Conservation (phyloP, 2,113 vertebrate genomes). For the Embiotoca jacksoni region DNA sequence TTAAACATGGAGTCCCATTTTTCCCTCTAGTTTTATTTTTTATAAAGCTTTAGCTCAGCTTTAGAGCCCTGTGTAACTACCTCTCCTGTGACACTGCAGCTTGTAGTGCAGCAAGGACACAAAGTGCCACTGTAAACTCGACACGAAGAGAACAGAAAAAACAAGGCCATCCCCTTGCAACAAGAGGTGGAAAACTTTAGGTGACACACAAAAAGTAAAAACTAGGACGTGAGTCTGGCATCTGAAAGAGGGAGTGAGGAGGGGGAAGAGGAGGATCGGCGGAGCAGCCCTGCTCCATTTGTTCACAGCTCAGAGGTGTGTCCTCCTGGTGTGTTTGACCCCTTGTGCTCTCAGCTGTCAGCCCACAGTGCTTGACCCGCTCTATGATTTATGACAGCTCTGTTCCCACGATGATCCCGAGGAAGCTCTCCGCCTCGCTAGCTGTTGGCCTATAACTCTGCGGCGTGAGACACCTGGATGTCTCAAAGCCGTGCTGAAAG, state of each 20-base stretch:
- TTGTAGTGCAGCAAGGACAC: slow-evolving; percentile 38
- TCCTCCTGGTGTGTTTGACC: slow-evolving; percentile 56
- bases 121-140: slow-evolving; percentile 35
- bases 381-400: slow-evolving; percentile 67
- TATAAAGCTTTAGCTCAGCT: too few relatives aligned
- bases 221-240: slow-evolving; percentile 66
- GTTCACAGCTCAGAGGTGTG: slow-evolving; percentile 48
- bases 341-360: slow-evolving; percentile 45
- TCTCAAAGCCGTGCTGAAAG: slow-evolving; percentile 38
- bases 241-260: slow-evolving; percentile 26
- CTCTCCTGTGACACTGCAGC: slow-evolving; percentile 4
- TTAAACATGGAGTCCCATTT: too few relatives aligned
- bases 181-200: slow-evolving; percentile 65
- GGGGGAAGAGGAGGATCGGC: background rate
- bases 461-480: slow-evolving; percentile 9
- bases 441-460: slow-evolving; percentile 4
- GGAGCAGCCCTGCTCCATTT: slow-evolving; percentile 54
- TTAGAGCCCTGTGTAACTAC: too few relatives aligned
- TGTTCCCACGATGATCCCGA: slow-evolving; percentile 18
- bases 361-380: slow-evolving; percentile 56
- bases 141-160: slow-evolving; percentile 25
- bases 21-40: too few relatives aligned
- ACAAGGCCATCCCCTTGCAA: slow-evolving; percentile 63
- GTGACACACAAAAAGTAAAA: slow-evolving; percentile 76
- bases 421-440: slow-evolving; percentile 19